Conservation (phyloP, 2,797 vertebrate genomes). For the Malurus splendens region DNA sequence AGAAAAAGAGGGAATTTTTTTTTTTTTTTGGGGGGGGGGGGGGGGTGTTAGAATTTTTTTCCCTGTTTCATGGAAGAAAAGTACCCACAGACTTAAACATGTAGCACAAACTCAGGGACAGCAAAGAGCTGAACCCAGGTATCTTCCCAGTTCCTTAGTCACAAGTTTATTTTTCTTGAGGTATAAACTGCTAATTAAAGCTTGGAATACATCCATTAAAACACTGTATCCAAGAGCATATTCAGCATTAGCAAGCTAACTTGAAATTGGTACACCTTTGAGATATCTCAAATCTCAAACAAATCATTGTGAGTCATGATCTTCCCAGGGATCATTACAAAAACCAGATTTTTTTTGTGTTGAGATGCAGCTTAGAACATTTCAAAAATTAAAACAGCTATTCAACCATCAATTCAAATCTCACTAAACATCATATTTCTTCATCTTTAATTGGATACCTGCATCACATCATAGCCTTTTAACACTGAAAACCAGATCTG, state of each 20-base stretch:
- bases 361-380: not conserved
- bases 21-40: too few relatives aligned
- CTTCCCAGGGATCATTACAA: not conserved
- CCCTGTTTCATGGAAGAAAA: not conserved
- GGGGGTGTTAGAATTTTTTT: not conserved
- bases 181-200: not conserved
- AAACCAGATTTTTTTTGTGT: not conserved
- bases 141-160: not conserved
- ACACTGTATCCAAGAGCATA: not conserved
- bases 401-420: conserved; percentile 1
- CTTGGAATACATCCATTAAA: not conserved
- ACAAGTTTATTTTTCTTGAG: not conserved
- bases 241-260: not conserved
- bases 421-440: conserved; percentile 21
- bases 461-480: not conserved
- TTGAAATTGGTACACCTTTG: not conserved
- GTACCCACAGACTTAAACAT: not conserved
- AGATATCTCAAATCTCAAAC: not conserved
- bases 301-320: not conserved
- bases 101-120: not conserved
- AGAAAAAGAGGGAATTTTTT: not conserved
- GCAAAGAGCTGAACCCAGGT: not conserved
- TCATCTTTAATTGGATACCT: not conserved
- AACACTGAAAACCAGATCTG: conserved; percentile 12
- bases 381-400: not conserved